These are phyloP conservation scores for Pygoscelis adeliae DNA, from an alignment of 2,113 vertebrate species.

Conservation along the genomic window DNA sequence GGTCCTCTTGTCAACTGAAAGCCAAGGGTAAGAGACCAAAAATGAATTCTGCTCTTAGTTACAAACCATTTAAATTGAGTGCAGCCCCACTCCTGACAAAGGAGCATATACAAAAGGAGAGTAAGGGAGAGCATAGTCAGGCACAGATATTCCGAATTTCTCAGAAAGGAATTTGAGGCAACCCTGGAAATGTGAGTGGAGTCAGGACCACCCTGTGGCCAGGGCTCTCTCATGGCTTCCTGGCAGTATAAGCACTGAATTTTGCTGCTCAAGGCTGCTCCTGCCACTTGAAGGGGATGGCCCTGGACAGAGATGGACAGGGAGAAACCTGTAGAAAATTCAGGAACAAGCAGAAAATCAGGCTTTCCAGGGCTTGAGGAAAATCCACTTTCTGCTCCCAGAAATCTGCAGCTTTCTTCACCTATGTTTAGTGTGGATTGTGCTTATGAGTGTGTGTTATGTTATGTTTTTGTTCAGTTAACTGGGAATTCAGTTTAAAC, in stretches of 20 bases:
- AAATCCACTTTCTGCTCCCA: not conserved
- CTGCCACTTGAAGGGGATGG: not conserved
- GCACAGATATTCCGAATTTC: not conserved
- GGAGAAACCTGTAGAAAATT: not conserved
- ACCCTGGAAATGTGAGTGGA: not conserved
- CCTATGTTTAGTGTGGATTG: not conserved
- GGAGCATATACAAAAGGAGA: not conserved
- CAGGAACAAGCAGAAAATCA: not conserved
- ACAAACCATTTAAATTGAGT: not conserved
- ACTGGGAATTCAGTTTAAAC: not conserved
- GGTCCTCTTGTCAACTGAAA: not conserved
- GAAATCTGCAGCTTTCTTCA: not conserved
- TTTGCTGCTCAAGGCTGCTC: not conserved
- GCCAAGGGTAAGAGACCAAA: not conserved
- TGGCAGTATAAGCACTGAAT: not conserved
- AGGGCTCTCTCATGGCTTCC: not conserved
- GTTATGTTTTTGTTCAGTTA: not conserved
- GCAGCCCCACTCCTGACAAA: not conserved
- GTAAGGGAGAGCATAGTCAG: not conserved
- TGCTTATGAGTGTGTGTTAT: not conserved
- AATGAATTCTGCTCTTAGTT: not conserved
- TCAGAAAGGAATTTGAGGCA: not conserved
- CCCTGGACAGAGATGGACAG: not conserved
- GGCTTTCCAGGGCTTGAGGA: not conserved
- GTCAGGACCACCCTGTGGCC: not conserved